Conservation (phyloP, 2,113 vertebrate genomes). For the Trinectes maculatus region DNA sequence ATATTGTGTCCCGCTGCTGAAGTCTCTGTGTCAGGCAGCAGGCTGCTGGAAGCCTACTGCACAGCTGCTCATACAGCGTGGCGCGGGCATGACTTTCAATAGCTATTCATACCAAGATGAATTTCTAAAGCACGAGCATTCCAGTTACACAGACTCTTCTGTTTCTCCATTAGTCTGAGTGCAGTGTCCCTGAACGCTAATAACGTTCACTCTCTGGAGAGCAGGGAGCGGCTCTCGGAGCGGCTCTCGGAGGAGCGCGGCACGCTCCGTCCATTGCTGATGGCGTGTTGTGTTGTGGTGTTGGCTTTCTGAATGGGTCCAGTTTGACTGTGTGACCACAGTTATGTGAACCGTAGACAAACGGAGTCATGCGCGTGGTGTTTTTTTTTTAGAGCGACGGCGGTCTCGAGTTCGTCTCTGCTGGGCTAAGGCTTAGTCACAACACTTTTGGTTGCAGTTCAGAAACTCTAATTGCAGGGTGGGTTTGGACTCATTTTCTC, state of each 20-base stretch:
- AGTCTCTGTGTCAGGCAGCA: constrained; percentile 56
- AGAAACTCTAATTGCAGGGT: constrained; percentile 35
- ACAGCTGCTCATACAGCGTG: constrained; percentile 59
- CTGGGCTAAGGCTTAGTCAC: constrained; percentile 50
- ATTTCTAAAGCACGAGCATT: constrained; percentile 7
- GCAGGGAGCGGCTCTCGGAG: background rate
- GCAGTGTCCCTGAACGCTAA: background rate
- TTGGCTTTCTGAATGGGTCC: constrained; percentile 64
- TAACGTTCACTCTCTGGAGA: background rate
- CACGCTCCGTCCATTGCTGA: constrained; percentile 21
- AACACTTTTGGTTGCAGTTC: constrained; percentile 65
- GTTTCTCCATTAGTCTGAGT: constrained; percentile 22
- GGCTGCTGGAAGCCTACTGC: constrained; percentile 44
- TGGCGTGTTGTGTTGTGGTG: constrained; percentile 34
- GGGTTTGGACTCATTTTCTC: constrained; percentile 16
- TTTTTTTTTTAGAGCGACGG: constrained; percentile 54
- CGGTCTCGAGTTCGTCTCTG: constrained; percentile 40
- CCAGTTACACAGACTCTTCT: background rate
- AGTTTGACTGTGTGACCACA: constrained; percentile 68
- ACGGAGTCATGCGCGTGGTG: constrained; percentile 52
- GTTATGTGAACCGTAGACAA: constrained; percentile 59
- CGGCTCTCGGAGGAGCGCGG: constrained; percentile 15
- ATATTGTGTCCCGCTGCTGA: constrained; percentile 60
- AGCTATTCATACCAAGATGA: constrained; percentile 19
- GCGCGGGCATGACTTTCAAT: constrained; percentile 44